Evolutionary conservation across 2,888 invertebrate species (phyloP).

Genomic region (Dendrolimus houi): DNA sequence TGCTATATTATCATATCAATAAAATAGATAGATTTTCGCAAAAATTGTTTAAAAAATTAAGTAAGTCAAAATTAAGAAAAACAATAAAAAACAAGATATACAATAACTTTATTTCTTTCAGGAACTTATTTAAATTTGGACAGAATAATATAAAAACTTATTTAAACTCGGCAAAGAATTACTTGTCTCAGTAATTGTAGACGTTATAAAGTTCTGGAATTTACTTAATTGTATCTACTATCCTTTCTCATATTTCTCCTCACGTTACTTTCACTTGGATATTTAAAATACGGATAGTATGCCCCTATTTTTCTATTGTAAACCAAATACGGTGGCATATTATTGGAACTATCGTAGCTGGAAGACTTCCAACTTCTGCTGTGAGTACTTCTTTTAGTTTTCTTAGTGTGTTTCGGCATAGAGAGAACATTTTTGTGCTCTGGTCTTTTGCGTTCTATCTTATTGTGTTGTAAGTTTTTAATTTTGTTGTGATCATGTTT

Average conservation of each 20-base stretch:
- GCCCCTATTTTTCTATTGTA: constrained; percentile 52
- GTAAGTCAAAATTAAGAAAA: no score
- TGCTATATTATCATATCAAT: no score
- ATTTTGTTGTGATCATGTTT: neutral
- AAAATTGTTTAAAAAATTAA: no score
- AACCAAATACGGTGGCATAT: constrained; percentile 53
- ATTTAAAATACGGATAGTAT: constrained; percentile 54
- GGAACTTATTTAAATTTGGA: no score
- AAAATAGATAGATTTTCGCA: no score
- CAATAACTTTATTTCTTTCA: no score
- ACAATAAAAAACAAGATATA: no score
- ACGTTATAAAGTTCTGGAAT: no score
- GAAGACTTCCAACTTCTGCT: constrained; percentile 27
- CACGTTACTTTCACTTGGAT: constrained; percentile 33
- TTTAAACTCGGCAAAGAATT: no score
- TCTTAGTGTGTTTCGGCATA: constrained; percentile 1
- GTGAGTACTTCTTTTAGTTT: constrained; percentile 27
- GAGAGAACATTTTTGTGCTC: neutral
- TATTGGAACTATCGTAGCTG: constrained; percentile 19
- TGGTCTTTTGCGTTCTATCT: neutral
- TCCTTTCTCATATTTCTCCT: constrained; percentile 23
- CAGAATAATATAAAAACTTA: no score
- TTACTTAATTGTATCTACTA: neutral
- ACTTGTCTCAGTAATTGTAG: no score
- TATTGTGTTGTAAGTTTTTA: neutral